Base-by-base conservation (phyloP, 2,797 vertebrate genomes). In the Trachurus trachurus region DNA sequence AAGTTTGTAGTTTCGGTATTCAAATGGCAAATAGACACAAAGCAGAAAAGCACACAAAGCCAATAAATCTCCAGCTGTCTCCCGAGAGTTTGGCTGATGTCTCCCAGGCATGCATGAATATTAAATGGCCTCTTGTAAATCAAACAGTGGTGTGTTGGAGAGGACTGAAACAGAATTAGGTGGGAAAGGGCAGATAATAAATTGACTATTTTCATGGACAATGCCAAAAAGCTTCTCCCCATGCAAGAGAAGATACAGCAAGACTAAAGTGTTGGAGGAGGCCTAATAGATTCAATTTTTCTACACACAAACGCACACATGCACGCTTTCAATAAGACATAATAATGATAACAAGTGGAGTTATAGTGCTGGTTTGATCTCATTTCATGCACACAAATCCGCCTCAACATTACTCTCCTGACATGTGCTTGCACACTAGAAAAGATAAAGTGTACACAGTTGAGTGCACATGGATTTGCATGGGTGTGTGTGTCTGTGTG, bases 91-190 rank as follows among this genome's bases (percentile, higher is more conserved):
- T 40, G 72, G 74, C 72, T 66, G 67, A 66, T 81, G 62, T 86
- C 88, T 89, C 67, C 34, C 19, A 74, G 82, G 74, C 75, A 79
- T 1, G 17, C 76, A 80, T 82, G 86, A 91, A 89, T 90, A 90
- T 87, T 83, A 90, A 91, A 90, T 62, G 67, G 74, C 47, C 57
- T 78, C 65, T 78, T 86, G 86, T 90, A 83, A 89, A 86, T 91
- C 86, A 88, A 87, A 87, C 62, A 57, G 79, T 64, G 66, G 84
- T 80, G 85, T 86, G 74, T 87, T 85, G 85, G 82, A 76, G 59
- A 71, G 74, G 74, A 60, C 54, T 70, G 74, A 86, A 89, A 83
- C 68, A 65, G 74, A 89, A 87, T 82, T 76, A 83, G 85, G 77
- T 80, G 53, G 68, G 39, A 88, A 87, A 85, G 75, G 81, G 69